Conservation (phyloP, 1,140 invertebrate species). For the Bombus huntii region DNA sequence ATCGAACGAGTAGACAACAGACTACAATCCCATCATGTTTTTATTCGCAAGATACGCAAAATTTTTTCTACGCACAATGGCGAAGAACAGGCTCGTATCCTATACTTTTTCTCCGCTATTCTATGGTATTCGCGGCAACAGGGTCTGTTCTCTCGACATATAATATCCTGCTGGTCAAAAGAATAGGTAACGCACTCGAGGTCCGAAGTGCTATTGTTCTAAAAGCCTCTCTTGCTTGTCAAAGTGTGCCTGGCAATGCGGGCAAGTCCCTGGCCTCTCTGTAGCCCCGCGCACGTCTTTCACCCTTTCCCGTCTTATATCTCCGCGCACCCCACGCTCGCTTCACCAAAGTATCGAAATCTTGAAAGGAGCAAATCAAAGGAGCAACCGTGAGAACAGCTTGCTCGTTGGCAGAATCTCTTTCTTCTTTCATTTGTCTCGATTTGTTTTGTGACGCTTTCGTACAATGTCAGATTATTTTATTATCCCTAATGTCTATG, state of each 20-base stretch:
- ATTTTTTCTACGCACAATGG: neutral
- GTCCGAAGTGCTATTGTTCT: conserved; percentile 66
- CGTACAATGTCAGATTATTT: neutral
- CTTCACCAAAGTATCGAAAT: conserved; percentile 39
- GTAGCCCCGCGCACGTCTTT: conserved; percentile 10
- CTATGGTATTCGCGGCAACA: conserved; percentile 51
- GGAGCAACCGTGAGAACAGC: neutral
- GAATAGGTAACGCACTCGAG: conserved; percentile 69
- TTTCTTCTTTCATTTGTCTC: neutral
- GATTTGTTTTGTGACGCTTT: neutral
- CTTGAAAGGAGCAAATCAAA: conserved; percentile 42
- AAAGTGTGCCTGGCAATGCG: conserved; percentile 47
- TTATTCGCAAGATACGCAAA: neutral
- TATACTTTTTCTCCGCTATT: conserved; percentile 38
- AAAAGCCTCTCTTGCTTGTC: conserved; percentile 60
- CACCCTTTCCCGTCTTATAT: conserved; percentile 28
- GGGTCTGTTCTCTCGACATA: conserved; percentile 53
- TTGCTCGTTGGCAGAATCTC: neutral
- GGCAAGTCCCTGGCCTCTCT: conserved; percentile 18
- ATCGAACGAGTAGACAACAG: neutral
- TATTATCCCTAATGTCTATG: too few species aligned
- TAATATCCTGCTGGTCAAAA: conserved; percentile 66
- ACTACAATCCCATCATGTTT: neutral
- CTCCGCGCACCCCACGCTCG: conserved; percentile 18
- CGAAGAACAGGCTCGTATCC: neutral